Percentiles rank a stretch among this genome's conserved stretches.
phyloP scores from a whole-genome alignment of 1,140 invertebrate species.

The Meteorus sp. region DNA sequence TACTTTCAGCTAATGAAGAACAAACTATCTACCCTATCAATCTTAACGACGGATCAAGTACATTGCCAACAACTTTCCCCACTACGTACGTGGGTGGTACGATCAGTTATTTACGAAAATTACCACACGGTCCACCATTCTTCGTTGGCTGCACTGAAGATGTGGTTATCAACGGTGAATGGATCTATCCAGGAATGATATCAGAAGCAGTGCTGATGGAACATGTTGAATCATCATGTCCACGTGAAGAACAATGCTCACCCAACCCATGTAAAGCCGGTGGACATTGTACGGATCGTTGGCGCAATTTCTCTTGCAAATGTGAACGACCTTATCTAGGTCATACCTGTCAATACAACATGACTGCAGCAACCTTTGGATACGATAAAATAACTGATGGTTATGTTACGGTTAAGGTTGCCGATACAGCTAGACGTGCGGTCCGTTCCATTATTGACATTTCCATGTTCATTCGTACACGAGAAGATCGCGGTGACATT shows the following conservation, averaged over 20 bases:
- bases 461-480: conserved; percentile 89
- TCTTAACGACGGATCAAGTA: conserved; percentile 72
- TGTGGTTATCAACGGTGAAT: conserved; percentile 81
- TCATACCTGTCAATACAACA: conserved; percentile 83
- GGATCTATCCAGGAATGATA: conserved; percentile 52
- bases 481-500: conserved; percentile 79
- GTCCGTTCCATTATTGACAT: conserved; percentile 82
- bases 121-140: conserved; percentile 71
- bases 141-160: conserved; percentile 93
- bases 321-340: conserved; percentile 87
- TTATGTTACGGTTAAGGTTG: conserved; percentile 73
- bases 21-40: conserved; percentile 85
- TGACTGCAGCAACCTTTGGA: conserved; percentile 89
- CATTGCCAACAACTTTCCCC: conserved; percentile 76
- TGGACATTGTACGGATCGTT: conserved; percentile 85
- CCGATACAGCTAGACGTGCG: conserved; percentile 66
- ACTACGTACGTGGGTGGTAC: conserved; percentile 79
- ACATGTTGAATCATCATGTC: conserved; percentile 72
- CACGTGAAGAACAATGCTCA: conserved; percentile 76
- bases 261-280: conserved; percentile 85
- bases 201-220: conserved; percentile 54
- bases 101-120: conserved; percentile 66
- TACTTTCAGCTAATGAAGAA: conserved; percentile 83
- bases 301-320: conserved; percentile 83
- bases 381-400: conserved; percentile 76